A percentile compares a stretch with the other conserved stretches of the same genome.
Conservation (phyloP, 2,888 invertebrate species). For the Alloplasta piceator region DNA sequence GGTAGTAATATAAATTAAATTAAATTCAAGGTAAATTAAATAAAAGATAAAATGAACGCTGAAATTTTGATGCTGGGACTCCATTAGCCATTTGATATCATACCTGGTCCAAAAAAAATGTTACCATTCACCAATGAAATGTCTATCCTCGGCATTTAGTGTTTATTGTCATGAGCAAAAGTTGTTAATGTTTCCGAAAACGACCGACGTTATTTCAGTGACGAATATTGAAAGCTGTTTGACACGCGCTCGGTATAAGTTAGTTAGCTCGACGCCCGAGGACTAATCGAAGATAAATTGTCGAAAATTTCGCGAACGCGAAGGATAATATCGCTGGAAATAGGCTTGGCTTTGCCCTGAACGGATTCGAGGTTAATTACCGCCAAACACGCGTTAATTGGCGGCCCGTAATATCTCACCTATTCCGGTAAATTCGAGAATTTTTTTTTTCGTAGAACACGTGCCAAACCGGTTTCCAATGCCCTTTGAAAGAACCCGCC, state of each 20-base stretch:
- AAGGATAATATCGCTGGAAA: neutral
- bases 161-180: neutral
- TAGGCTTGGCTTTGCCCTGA: neutral
- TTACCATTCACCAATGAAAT: too few species aligned
- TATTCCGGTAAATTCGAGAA: neutral
- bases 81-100: too few species aligned
- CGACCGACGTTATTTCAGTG: neutral
- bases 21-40: too few species aligned
- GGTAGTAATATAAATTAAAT: too few species aligned
- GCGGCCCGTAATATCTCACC: slow-evolving; percentile 36
- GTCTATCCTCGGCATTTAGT: too few species aligned
- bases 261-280: neutral
- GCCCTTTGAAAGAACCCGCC: slow-evolving; percentile 16
- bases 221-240: neutral
- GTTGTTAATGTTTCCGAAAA: neutral
- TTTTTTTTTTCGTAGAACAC: slow-evolving; percentile 41
- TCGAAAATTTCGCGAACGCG: neutral
- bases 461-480: slow-evolving; percentile 35
- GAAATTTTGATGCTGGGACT: too few species aligned
- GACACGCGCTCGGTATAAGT: neutral
- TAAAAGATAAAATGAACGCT: too few species aligned
- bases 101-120: too few species aligned
- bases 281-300: slow-evolving; percentile 2
- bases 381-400: slow-evolving; percentile 49
- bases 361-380: slow-evolving; percentile 45